These are phyloP conservation scores for Cavia aperea DNA, from an alignment of 2,113 vertebrate species.

Conservation along the genomic window DNA sequence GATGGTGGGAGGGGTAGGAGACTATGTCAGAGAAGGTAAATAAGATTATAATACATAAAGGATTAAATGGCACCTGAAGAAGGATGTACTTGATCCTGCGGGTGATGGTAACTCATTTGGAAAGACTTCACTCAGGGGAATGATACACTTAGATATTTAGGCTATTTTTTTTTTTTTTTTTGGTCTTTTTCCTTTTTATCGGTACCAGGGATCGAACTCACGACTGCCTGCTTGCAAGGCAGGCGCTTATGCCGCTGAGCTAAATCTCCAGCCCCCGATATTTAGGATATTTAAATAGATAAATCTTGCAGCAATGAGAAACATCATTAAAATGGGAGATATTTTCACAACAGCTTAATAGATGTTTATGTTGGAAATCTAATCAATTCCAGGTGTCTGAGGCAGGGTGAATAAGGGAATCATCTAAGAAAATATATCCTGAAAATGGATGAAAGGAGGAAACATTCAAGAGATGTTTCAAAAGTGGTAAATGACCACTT, in stretches of 20 bases:
- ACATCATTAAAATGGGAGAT: neutral
- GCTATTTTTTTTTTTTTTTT: neutral
- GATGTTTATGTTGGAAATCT: neutral
- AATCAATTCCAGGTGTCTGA: neutral
- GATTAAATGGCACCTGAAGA: neutral
- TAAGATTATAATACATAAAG: neutral
- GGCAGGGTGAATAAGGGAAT: neutral
- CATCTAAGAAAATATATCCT: neutral
- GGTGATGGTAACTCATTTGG: neutral
- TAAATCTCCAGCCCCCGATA: too few relatives aligned
- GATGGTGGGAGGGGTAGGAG: neutral
- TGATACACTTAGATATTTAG: neutral
- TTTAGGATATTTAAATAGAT: slow-evolving; percentile 2
- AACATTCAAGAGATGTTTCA: neutral
- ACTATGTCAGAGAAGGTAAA: neutral
- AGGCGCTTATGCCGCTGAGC: too few relatives aligned
- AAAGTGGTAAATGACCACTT: neutral
- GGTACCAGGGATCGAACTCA: too few relatives aligned
- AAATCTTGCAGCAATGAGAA: neutral
- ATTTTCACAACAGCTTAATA: neutral
- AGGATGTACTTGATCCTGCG: neutral
- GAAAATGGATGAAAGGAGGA: neutral
- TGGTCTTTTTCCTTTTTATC: too few relatives aligned
- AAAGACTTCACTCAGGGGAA: neutral
- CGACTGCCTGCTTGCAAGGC: too few relatives aligned